Conservation (phyloP, 37 sponge, comb jelly and placozoan species). For the Crambe crambe region DNA sequence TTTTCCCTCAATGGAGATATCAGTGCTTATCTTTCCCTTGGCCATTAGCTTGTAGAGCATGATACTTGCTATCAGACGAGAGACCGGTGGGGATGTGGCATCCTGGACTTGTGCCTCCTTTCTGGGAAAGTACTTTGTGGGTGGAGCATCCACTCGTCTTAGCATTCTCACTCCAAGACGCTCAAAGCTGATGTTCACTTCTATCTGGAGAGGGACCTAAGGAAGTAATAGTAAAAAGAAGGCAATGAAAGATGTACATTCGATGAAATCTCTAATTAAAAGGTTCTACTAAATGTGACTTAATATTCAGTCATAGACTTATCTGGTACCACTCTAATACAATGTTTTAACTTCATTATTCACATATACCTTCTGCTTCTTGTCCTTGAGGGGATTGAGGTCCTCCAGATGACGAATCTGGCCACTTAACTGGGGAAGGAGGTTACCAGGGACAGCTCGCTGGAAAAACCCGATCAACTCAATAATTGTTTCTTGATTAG, state of each 20-base stretch:
- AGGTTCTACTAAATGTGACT: no score
- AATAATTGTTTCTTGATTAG: constrained; percentile 77
- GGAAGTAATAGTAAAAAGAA: no score
- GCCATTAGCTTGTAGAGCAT: constrained; percentile 31
- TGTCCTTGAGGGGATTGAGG: neutral
- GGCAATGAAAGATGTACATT: no score
- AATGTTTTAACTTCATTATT: no score
- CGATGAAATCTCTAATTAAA: no score
- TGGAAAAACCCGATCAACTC: constrained; percentile 77
- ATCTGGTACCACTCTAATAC: no score
- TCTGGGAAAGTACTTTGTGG: neutral
- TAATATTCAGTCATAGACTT: no score
- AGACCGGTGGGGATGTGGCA: neutral
- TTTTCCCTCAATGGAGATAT: constrained; percentile 35
- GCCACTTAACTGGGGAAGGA: neutral
- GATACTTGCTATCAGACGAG: constrained; percentile 18
- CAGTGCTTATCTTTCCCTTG: constrained; percentile 29
- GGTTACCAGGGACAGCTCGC: constrained; percentile 39
- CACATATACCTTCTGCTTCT: neutral
- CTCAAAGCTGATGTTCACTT: constrained; percentile 36
- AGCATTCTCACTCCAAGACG: constrained; percentile 39
- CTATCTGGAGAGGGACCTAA: constrained; percentile 16
- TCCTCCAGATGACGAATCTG: neutral
- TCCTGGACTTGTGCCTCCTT: neutral
- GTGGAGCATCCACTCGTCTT: neutral